These are phyloP conservation scores for Pammene aurita DNA, from an alignment of 2,888 invertebrate species.

Conservation along the genomic window DNA sequence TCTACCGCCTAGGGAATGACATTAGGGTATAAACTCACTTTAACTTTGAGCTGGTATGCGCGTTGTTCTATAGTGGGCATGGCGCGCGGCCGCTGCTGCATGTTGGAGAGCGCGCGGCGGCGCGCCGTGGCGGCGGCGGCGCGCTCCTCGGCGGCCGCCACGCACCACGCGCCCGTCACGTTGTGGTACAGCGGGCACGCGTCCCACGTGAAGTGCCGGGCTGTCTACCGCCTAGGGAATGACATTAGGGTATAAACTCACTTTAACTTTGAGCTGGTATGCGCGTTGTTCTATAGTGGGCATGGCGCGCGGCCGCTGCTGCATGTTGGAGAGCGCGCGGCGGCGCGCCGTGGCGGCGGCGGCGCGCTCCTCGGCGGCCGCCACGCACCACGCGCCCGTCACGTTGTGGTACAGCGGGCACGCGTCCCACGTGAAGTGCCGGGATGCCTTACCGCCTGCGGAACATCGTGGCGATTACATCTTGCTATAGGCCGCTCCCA, in stretches of 20 bases:
- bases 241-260: constrained; percentile 78
- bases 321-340: constrained; percentile 68
- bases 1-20: too few relatives aligned
- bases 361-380: constrained; percentile 86
- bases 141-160: too few relatives aligned
- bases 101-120: too few relatives aligned
- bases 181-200: constrained; percentile 96
- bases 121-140: too few relatives aligned
- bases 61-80: too few relatives aligned
- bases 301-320: constrained; percentile 68
- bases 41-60: too few relatives aligned
- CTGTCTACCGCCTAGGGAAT: constrained; percentile 66
- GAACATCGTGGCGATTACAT: not conserved
- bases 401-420: constrained; percentile 94
- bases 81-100: too few relatives aligned
- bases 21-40: too few relatives aligned
- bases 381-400: constrained; percentile 85
- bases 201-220: constrained; percentile 93
- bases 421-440: constrained; percentile 95
- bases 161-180: too few relatives aligned
- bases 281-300: constrained; percentile 87
- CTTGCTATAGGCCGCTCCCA: too few relatives aligned
- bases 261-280: constrained; percentile 84
- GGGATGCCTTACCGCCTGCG: constrained; percentile 87
- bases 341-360: constrained; percentile 85